A percentile compares a stretch with the other conserved stretches of the same genome.
phyloP scores from a whole-genome alignment of 2,797 vertebrate species.

The Artibeus jamaicensis region DNA sequence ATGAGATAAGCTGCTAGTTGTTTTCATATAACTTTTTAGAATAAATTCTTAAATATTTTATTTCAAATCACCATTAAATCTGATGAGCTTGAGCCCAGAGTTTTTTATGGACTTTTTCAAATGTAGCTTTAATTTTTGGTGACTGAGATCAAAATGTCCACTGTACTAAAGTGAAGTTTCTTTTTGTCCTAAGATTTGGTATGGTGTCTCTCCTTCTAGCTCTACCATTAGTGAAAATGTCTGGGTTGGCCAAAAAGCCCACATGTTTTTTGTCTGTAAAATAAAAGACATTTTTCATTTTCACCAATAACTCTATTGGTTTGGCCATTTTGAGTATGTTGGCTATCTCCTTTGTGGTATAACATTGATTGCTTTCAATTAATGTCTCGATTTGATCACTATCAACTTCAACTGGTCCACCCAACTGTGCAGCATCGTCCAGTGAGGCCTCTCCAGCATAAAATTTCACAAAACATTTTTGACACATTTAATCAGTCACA shows the following conservation, averaged over 20 bases:
- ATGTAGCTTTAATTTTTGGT: not conserved
- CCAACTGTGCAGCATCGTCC: not conserved
- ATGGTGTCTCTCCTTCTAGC: rapidly evolving
- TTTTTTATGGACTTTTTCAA: not conserved
- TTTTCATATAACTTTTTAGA: not conserved
- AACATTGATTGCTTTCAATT: not conserved
- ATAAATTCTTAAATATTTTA: not conserved
- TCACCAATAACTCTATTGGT: not conserved
- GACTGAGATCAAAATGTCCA: not conserved
- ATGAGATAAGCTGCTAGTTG: not conserved
- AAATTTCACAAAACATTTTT: not conserved
- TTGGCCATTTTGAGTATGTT: not conserved
- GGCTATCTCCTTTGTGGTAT: not conserved
- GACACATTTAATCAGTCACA: not conserved
- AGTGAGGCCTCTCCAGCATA: not conserved
- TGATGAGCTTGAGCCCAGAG: not conserved
- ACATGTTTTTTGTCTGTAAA: not conserved
- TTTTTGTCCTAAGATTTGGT: not conserved
- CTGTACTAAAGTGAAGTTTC: not conserved
- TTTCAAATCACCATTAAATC: not conserved
- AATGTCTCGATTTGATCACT: not conserved
- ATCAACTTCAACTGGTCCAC: not conserved
- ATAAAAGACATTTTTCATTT: not conserved
- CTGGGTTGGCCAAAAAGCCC: not conserved
- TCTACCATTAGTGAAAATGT: not conserved